Conservation (phyloP, 1,140 invertebrate genomes). For the Philopotamus ludificatus region DNA sequence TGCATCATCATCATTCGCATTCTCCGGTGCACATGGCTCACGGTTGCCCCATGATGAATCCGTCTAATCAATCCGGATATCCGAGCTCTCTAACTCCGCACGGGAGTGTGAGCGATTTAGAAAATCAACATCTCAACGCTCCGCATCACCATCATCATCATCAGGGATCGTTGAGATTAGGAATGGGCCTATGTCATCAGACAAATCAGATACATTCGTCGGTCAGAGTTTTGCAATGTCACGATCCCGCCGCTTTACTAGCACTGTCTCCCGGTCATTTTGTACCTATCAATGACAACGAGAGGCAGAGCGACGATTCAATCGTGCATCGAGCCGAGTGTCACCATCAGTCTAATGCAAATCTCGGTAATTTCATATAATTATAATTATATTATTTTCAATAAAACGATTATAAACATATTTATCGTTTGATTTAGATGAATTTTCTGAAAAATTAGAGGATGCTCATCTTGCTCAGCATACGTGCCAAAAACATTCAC, state of each 20-base stretch:
- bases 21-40: slow-evolving; percentile 6
- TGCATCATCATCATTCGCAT: slow-evolving; percentile 11
- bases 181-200: slow-evolving; percentile 13
- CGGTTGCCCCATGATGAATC: slow-evolving; percentile 18
- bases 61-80: slow-evolving; percentile 8
- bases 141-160: slow-evolving; percentile 13
- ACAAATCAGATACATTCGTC: slow-evolving; percentile 22
- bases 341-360: slow-evolving; percentile 19
- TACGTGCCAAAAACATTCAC: slow-evolving; percentile 38
- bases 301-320: slow-evolving; percentile 26
- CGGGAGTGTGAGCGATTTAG: slow-evolving; percentile 19
- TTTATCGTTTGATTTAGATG: slow-evolving; percentile 20
- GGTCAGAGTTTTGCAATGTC: slow-evolving; percentile 12
- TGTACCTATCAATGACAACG: slow-evolving; percentile 17
- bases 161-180: slow-evolving; percentile 20
- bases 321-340: slow-evolving; percentile 27
- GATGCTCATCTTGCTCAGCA: slow-evolving; percentile 32
- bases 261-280: slow-evolving; percentile 18
- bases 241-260: slow-evolving; percentile 15
- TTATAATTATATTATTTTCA: neutral
- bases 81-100: slow-evolving; percentile 19
- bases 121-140: slow-evolving; percentile 20
- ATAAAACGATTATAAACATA: neutral
- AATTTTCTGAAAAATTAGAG: slow-evolving; percentile 35
- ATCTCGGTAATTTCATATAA: neutral